A percentile compares a stretch with the other conserved stretches of the same genome.
These are phyloP conservation scores for Chironomus riparius DNA, from an alignment of 2,888 invertebrate genomes.

Conservation along the genomic window DNA sequence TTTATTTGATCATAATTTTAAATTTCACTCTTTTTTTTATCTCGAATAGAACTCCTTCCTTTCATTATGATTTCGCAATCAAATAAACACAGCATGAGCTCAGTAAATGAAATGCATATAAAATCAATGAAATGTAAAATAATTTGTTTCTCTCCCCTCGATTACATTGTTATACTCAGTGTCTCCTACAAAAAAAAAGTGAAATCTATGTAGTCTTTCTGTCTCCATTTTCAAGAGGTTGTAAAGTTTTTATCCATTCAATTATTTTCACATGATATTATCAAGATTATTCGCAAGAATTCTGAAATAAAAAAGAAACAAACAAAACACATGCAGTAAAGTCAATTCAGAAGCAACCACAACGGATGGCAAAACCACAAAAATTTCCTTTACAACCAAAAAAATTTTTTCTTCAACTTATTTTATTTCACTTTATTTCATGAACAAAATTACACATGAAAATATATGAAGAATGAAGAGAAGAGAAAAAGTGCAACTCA, in stretches of 20 bases:
- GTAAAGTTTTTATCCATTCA: neutral
- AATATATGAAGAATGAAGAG: neutral
- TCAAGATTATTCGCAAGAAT: neutral
- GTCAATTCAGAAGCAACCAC: neutral
- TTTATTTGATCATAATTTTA: too few relatives aligned
- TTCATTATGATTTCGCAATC: neutral
- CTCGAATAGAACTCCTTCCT: neutral
- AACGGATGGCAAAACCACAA: neutral
- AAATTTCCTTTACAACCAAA: neutral
- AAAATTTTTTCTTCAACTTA: neutral
- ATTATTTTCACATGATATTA: neutral
- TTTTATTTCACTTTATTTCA: neutral
- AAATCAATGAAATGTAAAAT: conserved; percentile 3
- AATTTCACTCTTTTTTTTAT: too few relatives aligned
- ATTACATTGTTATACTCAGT: too few relatives aligned
- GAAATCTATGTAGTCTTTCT: neutral
- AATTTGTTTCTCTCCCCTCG: neutral
- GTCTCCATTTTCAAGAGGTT: neutral
- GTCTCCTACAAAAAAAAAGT: neutral
- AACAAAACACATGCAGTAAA: neutral
- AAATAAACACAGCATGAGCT: neutral
- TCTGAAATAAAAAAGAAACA: neutral
- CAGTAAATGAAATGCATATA: conserved; percentile 1
- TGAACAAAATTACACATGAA: neutral
- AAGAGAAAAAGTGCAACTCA: neutral